These are phyloP conservation scores for Hippopotamus amphibius DNA, from an alignment of 2,113 vertebrate species.

Conservation along the genomic window DNA sequence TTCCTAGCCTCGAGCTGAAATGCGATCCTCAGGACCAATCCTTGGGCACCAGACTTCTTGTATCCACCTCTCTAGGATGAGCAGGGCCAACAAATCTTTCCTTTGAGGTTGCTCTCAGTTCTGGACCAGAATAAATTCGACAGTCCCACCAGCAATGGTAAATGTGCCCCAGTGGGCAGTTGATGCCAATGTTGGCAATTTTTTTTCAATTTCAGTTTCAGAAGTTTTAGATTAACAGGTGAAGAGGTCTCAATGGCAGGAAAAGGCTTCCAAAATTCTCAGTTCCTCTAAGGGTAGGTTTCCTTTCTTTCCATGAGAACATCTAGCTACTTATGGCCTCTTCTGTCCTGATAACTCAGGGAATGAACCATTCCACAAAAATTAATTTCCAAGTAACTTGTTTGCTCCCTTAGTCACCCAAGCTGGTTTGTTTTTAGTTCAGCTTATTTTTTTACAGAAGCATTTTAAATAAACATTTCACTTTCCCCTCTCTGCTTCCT, in stretches of 20 bases:
- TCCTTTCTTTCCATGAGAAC: neutral
- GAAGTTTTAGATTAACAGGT: neutral
- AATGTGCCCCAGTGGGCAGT: slow-evolving; percentile 56
- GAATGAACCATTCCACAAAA: neutral
- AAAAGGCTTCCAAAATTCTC: neutral
- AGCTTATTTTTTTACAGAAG: neutral
- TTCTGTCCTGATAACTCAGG: neutral
- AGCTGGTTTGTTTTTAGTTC: neutral
- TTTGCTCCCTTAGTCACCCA: neutral
- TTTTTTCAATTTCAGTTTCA: slow-evolving; percentile 52
- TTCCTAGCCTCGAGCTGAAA: slow-evolving; percentile 60
- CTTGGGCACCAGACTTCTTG: slow-evolving; percentile 17
- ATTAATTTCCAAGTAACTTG: neutral
- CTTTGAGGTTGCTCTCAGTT: slow-evolving; percentile 69
- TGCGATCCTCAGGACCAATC: slow-evolving; percentile 50
- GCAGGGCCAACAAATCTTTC: slow-evolving; percentile 56
- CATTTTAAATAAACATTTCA: neutral
- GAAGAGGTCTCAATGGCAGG: neutral
- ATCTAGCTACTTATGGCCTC: neutral
- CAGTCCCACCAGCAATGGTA: neutral
- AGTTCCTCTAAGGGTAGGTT: neutral
- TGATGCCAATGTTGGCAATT: neutral
- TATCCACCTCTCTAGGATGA: slow-evolving; percentile 62
- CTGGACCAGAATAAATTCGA: slow-evolving; percentile 54
- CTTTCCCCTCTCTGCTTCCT: neutral